These are phyloP conservation scores for Todiramphus chloris DNA, from an alignment of 2,113 vertebrate genomes.

Conservation along the genomic window DNA sequence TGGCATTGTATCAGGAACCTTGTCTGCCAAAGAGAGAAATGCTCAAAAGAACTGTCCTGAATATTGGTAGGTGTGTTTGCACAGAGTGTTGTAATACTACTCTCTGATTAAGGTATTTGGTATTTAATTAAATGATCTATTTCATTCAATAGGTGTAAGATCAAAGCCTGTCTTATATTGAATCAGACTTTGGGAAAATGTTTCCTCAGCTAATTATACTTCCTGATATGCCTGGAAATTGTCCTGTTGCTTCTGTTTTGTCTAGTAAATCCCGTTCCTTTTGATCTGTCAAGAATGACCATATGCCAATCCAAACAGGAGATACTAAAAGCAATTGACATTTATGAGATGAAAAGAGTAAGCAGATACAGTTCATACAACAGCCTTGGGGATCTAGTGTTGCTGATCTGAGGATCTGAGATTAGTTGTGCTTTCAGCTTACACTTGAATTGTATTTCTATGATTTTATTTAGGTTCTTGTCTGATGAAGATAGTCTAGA, in stretches of 20 bases:
- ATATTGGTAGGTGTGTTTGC: conserved; percentile 72
- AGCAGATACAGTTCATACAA: neutral
- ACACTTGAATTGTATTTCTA: neutral
- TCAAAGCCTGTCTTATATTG: neutral
- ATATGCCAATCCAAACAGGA: neutral
- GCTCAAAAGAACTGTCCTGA: conserved; percentile 64
- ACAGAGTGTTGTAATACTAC: neutral
- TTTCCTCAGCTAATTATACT: neutral
- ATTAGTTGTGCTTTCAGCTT: neutral
- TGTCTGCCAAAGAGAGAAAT: conserved; percentile 64
- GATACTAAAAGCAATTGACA: neutral
- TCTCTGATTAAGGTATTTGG: neutral
- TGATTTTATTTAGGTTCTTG: conserved; percentile 70
- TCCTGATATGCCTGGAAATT: neutral
- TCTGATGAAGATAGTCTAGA: conserved; percentile 76
- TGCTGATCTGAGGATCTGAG: neutral
- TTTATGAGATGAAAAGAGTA: neutral
- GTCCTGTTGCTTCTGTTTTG: neutral
- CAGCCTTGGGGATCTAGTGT: neutral
- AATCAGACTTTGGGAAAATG: neutral
- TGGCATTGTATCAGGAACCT: conserved; percentile 46
- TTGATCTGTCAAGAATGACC: neutral
- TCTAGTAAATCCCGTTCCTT: neutral
- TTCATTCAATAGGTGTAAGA: fast-evolving
- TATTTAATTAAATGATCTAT: neutral